Evolutionary conservation across 2,113 vertebrate genomes (phyloP).

Genomic region (Prinia subflava): DNA sequence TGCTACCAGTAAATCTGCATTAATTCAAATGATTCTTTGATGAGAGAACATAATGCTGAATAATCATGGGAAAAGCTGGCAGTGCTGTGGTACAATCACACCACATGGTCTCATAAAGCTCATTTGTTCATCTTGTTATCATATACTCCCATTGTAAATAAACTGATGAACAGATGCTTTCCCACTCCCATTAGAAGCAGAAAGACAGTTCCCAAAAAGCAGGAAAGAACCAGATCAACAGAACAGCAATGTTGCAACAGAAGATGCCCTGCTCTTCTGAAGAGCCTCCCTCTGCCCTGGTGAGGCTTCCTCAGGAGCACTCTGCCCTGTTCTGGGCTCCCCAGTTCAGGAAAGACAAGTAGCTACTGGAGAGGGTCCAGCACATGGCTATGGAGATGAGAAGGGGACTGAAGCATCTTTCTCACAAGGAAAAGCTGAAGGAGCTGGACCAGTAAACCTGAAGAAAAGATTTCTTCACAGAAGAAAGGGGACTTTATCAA

Average conservation of each 20-base stretch:
- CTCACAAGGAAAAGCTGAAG: background rate
- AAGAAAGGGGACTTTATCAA: background rate
- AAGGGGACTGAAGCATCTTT: background rate
- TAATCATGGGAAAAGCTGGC: background rate
- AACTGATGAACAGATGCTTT: background rate
- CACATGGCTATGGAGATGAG: background rate
- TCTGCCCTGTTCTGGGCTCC: background rate
- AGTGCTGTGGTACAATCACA: background rate
- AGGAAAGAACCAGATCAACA: background rate
- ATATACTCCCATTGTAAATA: background rate
- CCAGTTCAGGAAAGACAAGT: background rate
- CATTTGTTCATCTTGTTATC: background rate
- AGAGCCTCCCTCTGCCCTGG: background rate
- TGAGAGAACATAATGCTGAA: background rate
- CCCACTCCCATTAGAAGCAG: background rate
- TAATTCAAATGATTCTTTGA: constrained; percentile 5
- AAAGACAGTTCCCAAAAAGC: background rate
- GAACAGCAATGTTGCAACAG: background rate
- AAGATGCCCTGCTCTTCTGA: background rate
- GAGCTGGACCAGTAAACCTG: background rate
- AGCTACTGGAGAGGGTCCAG: background rate
- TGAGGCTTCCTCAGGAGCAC: accelerated
- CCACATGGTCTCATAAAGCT: background rate
- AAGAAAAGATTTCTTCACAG: background rate
- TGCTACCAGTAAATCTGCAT: background rate